A percentile compares a stretch with the other conserved stretches of the same genome.
phyloP scores from a whole-genome alignment of 1,140 invertebrate genomes.

The Metaphire vulgaris region DNA sequence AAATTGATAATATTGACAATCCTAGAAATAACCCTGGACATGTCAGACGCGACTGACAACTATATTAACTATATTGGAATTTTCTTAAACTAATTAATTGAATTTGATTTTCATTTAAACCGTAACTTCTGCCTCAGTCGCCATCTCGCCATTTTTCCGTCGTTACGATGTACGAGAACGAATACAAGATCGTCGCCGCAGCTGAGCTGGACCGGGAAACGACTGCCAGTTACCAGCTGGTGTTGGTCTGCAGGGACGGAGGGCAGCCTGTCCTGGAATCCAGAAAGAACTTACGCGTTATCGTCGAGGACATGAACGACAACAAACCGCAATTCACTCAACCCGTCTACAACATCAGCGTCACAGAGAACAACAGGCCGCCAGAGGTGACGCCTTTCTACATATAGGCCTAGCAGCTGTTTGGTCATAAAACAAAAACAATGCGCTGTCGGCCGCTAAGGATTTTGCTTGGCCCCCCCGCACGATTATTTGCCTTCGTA shows the following conservation, averaged over 20 bases:
- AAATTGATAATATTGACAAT: no score
- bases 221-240: conserved; percentile 79
- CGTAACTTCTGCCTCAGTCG: no score
- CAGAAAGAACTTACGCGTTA: conserved; percentile 76
- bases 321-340: conserved; percentile 12
- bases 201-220: conserved; percentile 73
- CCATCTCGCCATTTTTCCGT: neutral
- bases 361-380: neutral
- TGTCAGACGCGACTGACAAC: no score
- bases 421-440: no score
- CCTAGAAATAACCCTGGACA: no score
- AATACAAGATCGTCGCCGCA: conserved; percentile 7
- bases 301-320: conserved; percentile 63
- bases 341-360: neutral
- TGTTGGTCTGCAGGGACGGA: conserved; percentile 81
- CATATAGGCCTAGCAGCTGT: no score
- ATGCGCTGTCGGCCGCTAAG: no score
- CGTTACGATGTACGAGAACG: neutral
- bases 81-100: no score
- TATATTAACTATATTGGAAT: no score
- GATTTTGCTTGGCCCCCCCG: no score
- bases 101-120: neutral
- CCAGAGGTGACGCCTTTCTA: neutral
- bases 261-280: conserved; percentile 82
- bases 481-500: no score